Percentiles rank a stretch among this genome's conserved stretches.
phyloP scores from a whole-genome alignment of 2,113 vertebrate genomes.

The Lampris megalopsis region DNA sequence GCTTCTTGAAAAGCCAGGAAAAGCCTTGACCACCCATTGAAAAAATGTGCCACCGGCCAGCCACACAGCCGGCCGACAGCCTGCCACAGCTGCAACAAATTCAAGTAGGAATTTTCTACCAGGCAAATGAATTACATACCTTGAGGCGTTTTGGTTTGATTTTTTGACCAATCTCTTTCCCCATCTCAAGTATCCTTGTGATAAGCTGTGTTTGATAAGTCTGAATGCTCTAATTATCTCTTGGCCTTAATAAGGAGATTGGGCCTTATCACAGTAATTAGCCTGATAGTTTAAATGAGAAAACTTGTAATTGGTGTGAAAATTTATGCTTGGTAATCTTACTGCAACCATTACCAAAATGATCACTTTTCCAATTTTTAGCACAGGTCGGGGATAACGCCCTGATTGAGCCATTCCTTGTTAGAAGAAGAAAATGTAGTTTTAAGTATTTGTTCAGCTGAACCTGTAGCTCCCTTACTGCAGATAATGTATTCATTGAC shows the following conservation, averaged over 20 bases:
- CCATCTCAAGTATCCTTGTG: neutral
- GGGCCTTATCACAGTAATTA: conserved; percentile 1
- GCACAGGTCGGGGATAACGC: neutral
- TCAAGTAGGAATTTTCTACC: neutral
- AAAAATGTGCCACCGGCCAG: neutral
- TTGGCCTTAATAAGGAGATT: neutral
- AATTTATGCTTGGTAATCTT: neutral
- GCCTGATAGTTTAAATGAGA: conserved; percentile 2
- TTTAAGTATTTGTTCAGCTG: neutral
- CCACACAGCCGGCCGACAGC: neutral
- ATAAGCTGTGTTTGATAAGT: conserved; percentile 5
- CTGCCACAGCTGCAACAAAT: neutral
- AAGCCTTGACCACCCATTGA: neutral
- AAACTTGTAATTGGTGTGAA: conserved; percentile 12
- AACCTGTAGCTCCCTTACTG: too few species aligned
- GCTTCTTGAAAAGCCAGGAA: neutral
- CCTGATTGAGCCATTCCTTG: neutral
- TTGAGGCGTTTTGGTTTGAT: neutral
- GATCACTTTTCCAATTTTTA: conserved; percentile 2
- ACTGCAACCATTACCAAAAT: neutral
- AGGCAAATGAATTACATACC: neutral
- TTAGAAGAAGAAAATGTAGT: conserved; percentile 5
- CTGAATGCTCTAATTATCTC: conserved; percentile 11
- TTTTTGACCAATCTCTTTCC: neutral
- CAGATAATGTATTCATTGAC: too few species aligned